phyloP scores from a whole-genome alignment of 92 coral and sea anemone genomes.

The Phenganax stokvisi region DNA sequence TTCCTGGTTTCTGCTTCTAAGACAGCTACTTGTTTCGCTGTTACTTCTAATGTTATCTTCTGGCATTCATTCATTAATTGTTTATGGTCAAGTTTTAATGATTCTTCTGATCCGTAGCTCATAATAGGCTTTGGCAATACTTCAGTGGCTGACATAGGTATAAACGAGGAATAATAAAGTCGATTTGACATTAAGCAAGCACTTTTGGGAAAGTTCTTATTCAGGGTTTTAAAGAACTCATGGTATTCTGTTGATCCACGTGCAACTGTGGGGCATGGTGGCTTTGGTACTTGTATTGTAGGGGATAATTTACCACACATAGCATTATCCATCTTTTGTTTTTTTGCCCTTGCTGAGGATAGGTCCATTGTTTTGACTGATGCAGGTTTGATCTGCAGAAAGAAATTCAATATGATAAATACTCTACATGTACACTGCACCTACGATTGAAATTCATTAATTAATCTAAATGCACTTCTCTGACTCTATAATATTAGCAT shows the following conservation, averaged over 20 bases:
- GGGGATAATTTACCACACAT: not conserved
- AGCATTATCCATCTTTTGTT: not conserved
- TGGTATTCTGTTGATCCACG: not conserved
- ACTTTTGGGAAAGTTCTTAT: no score
- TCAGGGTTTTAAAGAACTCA: no score
- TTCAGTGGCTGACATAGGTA: slow-evolving; percentile 1
- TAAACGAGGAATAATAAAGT: not conserved
- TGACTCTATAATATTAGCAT: no score
- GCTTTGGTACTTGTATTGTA: not conserved
- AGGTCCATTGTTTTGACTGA: not conserved
- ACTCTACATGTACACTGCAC: not conserved
- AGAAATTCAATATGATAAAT: not conserved
- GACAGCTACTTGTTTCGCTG: not conserved
- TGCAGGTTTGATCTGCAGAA: not conserved
- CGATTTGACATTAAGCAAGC: not conserved
- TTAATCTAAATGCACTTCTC: no score
- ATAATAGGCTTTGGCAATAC: slow-evolving; percentile 1
- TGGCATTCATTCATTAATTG: slow-evolving; percentile 3
- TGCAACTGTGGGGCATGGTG: slow-evolving; percentile 2
- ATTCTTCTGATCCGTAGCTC: not conserved
- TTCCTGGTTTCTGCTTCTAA: slow-evolving; percentile 15
- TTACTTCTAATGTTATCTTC: not conserved
- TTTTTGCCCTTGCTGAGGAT: not conserved
- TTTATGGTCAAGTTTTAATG: not conserved
- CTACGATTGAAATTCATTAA: no score